These are phyloP conservation scores for Charanyca ferruginea DNA, from an alignment of 2,888 invertebrate species.

Conservation along the genomic window DNA sequence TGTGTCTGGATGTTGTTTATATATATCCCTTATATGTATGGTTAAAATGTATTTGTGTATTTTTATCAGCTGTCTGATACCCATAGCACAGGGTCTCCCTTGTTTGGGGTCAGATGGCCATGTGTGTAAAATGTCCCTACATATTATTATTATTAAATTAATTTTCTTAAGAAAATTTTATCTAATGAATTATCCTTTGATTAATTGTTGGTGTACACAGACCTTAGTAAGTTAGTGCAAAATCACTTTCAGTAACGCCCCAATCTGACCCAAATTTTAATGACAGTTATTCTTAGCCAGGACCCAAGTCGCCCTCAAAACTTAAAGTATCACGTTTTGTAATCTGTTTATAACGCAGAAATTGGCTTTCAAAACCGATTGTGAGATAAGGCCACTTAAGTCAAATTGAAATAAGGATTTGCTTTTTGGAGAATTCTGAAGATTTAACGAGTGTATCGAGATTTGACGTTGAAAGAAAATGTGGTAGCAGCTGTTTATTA, in stretches of 20 bases:
- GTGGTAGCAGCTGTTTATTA: slow-evolving; percentile 10
- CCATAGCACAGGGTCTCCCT: no score
- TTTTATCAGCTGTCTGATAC: no score
- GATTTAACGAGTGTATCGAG: slow-evolving; percentile 13
- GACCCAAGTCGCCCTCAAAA: slow-evolving; percentile 13
- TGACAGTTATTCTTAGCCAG: slow-evolving; percentile 19
- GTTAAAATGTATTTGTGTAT: no score
- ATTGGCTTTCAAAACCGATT: slow-evolving; percentile 28
- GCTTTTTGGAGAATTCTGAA: slow-evolving; percentile 10
- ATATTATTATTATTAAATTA: no score
- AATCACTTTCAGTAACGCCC: not conserved
- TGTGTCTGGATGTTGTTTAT: no score
- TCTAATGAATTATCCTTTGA: no score
- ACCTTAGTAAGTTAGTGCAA: not conserved
- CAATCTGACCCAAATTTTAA: slow-evolving; percentile 21
- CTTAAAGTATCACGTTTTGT: slow-evolving; percentile 18
- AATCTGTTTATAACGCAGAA: slow-evolving; percentile 30
- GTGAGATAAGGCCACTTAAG: slow-evolving; percentile 25
- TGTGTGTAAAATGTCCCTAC: no score
- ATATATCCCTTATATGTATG: no score
- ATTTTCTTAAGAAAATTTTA: no score
- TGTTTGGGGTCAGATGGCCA: no score
- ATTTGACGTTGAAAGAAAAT: slow-evolving; percentile 5
- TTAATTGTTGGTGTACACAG: no score
- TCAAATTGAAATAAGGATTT: slow-evolving; percentile 15